Evolutionary conservation across 2,113 vertebrate genomes (phyloP).

Genomic region (Grus americana): DNA sequence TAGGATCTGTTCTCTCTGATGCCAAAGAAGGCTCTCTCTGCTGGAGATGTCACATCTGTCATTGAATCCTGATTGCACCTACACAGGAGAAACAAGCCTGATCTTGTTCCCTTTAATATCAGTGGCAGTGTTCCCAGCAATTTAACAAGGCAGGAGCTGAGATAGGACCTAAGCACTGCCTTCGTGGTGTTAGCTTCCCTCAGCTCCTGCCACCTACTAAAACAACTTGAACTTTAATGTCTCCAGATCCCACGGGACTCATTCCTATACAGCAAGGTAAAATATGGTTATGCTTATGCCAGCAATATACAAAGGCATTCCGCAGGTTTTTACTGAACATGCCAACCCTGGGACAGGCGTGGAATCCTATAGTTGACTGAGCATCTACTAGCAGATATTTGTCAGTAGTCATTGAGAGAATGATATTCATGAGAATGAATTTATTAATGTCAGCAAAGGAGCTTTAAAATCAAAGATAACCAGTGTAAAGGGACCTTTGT

Average conservation of each 20-base stretch:
- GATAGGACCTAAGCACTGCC: background rate
- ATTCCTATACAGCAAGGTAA: background rate
- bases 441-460: background rate
- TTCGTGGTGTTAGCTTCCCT: background rate
- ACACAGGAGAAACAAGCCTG: background rate
- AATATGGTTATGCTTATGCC: background rate
- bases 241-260: background rate
- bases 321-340: background rate
- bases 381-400: background rate
- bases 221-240: background rate
- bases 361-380: background rate
- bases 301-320: background rate
- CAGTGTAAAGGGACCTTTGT: background rate
- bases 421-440: background rate
- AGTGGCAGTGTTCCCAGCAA: fast-evolving
- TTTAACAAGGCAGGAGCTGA: background rate
- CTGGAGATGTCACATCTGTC: background rate
- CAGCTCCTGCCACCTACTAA: background rate
- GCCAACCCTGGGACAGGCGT: background rate
- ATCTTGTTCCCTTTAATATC: background rate
- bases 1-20: background rate
- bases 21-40: background rate
- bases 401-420: background rate
- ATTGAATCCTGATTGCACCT: background rate
- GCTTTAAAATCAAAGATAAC: background rate